Evolutionary conservation across 2,888 invertebrate genomes (phyloP), one percentile per base, ranked within the genome.

Genomic region (Cordilura impudica): DNA sequence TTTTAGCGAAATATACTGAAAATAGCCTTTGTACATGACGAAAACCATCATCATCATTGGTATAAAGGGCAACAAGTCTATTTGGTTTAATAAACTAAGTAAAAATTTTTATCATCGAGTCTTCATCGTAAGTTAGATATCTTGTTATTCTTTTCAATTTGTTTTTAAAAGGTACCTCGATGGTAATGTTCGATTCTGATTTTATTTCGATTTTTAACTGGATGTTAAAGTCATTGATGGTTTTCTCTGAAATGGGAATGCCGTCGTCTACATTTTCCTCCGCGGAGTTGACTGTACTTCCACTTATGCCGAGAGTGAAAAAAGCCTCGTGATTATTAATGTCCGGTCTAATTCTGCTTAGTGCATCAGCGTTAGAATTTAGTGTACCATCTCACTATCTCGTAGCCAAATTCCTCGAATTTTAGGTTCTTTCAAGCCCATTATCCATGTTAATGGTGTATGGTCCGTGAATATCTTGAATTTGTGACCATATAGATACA

Each of bases 191-290:
- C 0, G 63, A 35, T 8, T 16, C 35, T 18, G 7, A n/a, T 1
- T 63, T 10, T 14, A 47, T 58, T 73, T 81, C 61, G 1, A 75
- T 10, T 7, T 80, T 69, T 18, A 78, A 12, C 60, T 82, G 82
- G 2, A 78, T 26, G 8, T 23, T 72, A 29, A 79, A 78, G 51
- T 81, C 73, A 51, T 82, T 81, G 26, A 81, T 23, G 4, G 82
- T 63, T 63, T 66, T 72, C 23, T 81, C 81, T 7, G 81, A 78
- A 3, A 79, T 70, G 5, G 65, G 31, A 0, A 74, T 81, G 3
- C 71, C 71, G 18, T 79, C 74, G 8, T 77, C 43, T 2, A 74
- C 10, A 19, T 61, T 54, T 51, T 71, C 49, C 19, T 66, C 65
- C 8, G 65, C 53, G n/a, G 49, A 63, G 14, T 63, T n/a, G 63